Evolutionary conservation across 2,113 vertebrate genomes (phyloP).

Genomic region (Pardalotus punctatus): DNA sequence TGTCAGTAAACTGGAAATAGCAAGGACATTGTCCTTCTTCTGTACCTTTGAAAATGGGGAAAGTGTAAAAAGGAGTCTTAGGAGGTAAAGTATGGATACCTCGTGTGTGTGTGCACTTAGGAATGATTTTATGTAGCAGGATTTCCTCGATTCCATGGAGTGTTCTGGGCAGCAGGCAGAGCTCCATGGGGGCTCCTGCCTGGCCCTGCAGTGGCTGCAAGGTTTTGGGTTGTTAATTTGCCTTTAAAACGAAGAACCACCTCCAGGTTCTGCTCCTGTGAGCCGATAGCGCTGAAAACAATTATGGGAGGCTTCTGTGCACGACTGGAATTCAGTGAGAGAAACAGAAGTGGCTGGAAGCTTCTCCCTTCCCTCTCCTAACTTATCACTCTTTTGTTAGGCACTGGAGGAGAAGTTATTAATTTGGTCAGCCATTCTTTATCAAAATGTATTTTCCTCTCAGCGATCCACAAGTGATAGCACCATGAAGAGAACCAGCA

Average conservation of each 20-base stretch:
- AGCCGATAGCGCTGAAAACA: background rate
- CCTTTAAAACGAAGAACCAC: background rate
- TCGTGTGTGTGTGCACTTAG: background rate
- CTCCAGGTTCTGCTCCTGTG: background rate
- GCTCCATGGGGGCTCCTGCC: background rate
- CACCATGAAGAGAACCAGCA: background rate
- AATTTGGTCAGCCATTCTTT: conserved; percentile 5
- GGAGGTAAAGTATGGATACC: background rate
- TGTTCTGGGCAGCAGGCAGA: background rate
- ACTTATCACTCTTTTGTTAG: background rate
- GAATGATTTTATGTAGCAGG: background rate
- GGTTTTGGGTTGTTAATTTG: background rate
- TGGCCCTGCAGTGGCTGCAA: background rate
- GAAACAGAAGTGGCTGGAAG: background rate
- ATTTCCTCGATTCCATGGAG: rapidly evolving
- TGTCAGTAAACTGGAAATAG: background rate
- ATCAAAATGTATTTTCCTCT: background rate
- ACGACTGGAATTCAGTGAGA: background rate
- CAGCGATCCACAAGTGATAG: background rate
- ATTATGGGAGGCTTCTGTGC: background rate
- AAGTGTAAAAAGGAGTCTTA: background rate
- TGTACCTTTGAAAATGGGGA: background rate
- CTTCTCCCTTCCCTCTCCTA: background rate
- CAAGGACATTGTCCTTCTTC: background rate
- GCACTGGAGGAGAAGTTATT: conserved; percentile 57